phyloP scores from a whole-genome alignment of 2,888 invertebrate species.

The Eurytoma adleriae region DNA sequence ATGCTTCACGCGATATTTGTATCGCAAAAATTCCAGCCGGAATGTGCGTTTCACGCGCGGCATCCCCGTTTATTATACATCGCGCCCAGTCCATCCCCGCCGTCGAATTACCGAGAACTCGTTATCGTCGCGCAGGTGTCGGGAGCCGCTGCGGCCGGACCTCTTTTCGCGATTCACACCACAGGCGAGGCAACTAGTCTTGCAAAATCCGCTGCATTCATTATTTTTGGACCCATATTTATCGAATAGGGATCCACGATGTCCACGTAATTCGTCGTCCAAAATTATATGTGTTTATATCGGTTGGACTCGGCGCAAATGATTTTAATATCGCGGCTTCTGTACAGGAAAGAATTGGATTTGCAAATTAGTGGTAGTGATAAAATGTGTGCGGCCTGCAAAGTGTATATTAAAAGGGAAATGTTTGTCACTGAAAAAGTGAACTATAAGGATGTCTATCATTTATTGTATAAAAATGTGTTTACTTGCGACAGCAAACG shows the following conservation, averaged over 20 bases:
- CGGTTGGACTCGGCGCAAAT: neutral
- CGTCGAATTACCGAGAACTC: slow-evolving; percentile 26
- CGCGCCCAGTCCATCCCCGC: neutral
- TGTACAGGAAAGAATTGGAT: neutral
- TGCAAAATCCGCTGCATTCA: neutral
- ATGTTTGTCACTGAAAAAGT: too few relatives aligned
- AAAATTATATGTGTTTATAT: neutral
- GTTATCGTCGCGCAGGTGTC: neutral
- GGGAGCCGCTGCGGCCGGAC: neutral
- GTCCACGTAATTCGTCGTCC: neutral
- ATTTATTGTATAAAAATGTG: too few relatives aligned
- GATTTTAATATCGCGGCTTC: neutral
- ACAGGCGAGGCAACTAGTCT: neutral
- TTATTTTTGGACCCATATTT: slow-evolving; percentile 15
- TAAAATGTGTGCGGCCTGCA: too few relatives aligned
- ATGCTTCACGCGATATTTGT: neutral
- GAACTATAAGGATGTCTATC: too few relatives aligned
- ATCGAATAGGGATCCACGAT: neutral
- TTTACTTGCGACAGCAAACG: too few relatives aligned
- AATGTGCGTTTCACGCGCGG: neutral
- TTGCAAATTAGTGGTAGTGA: neutral
- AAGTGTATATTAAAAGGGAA: too few relatives aligned
- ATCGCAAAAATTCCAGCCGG: neutral
- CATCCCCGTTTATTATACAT: neutral
- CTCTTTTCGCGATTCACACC: neutral